A percentile compares a stretch with the other conserved stretches of the same genome.
Conservation (phyloP, 2,797 vertebrate species). For the Micromesistius poutassou region DNA sequence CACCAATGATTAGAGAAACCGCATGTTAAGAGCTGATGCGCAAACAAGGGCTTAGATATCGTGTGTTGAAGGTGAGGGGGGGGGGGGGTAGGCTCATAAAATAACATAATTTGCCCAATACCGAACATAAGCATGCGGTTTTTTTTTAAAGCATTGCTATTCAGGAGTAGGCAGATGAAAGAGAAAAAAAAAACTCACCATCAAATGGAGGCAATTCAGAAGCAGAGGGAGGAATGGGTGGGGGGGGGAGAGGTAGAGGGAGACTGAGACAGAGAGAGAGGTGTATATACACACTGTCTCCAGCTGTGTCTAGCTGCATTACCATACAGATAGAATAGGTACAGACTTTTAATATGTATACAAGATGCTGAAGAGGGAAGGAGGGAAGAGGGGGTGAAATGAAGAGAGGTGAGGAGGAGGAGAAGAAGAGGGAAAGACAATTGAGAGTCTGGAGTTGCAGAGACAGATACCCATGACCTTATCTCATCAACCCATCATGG, state of each 20-base stretch:
- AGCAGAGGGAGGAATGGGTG: slow-evolving; percentile 41
- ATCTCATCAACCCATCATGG: slow-evolving; percentile 52
- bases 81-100: slow-evolving; percentile 65
- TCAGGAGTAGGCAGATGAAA: slow-evolving; percentile 33
- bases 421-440: slow-evolving; percentile 50
- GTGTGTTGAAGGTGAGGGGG: slow-evolving; percentile 21
- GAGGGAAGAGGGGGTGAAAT: slow-evolving; percentile 68
- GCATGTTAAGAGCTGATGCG: slow-evolving; percentile 57
- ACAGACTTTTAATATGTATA: slow-evolving; percentile 96
- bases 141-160: slow-evolving; percentile 35
- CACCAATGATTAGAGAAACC: slow-evolving; percentile 57
- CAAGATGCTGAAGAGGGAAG: slow-evolving; percentile 44
- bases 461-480: slow-evolving; percentile 67
- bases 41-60: slow-evolving; percentile 37
- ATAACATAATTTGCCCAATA: slow-evolving; percentile 55
- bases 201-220: slow-evolving; percentile 44
- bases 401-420: slow-evolving; percentile 32
- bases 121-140: slow-evolving; percentile 34
- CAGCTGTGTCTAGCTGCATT: slow-evolving; percentile 82
- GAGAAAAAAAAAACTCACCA: slow-evolving; percentile 42
- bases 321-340: slow-evolving; percentile 99
- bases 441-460: slow-evolving; percentile 58
- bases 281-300: slow-evolving; percentile 45
- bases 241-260: slow-evolving; percentile 44
- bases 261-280: slow-evolving; percentile 60